phyloP scores from a whole-genome alignment of 2,888 invertebrate genomes.

The Coleophora deauratella region DNA sequence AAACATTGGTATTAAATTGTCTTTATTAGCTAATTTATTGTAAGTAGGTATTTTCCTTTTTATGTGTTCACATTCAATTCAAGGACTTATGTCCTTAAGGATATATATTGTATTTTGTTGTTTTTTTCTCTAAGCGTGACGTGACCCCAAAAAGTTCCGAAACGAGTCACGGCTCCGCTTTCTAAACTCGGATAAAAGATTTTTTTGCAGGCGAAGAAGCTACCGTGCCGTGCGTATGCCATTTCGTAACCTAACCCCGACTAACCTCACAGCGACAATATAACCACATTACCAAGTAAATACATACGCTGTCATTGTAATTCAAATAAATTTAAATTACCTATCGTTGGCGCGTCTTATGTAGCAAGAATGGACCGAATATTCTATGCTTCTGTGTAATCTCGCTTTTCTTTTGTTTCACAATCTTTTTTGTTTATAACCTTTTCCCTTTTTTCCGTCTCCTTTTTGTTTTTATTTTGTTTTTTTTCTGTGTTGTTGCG shows the following conservation, averaged over 20 bases:
- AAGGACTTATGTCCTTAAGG: too few species aligned
- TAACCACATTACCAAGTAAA: constrained; percentile 59
- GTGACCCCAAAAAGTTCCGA: background rate
- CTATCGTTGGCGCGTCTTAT: constrained; percentile 25
- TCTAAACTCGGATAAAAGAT: constrained; percentile 4
- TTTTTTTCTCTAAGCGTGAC: background rate
- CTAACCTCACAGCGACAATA: constrained; percentile 48
- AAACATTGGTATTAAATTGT: too few species aligned
- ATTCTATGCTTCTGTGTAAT: constrained; percentile 34
- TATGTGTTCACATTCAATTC: too few species aligned
- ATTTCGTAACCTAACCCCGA: constrained; percentile 56
- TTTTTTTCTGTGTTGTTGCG: background rate
- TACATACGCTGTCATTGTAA: constrained; percentile 53
- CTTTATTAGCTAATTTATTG: too few species aligned
- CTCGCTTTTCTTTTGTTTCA: constrained; percentile 2
- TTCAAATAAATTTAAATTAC: constrained; percentile 67
- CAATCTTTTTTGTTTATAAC: background rate
- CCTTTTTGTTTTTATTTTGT: too few species aligned
- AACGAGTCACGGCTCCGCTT: background rate
- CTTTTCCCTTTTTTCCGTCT: constrained; percentile 1
- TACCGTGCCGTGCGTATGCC: constrained; percentile 17
- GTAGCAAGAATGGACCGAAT: constrained; percentile 43
- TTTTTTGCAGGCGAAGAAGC: constrained; percentile 6
- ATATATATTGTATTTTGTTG: background rate
- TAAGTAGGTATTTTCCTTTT: too few species aligned